Evolutionary conservation across 2,797 vertebrate genomes (phyloP).

Genomic region (Syncerus caffer): DNA sequence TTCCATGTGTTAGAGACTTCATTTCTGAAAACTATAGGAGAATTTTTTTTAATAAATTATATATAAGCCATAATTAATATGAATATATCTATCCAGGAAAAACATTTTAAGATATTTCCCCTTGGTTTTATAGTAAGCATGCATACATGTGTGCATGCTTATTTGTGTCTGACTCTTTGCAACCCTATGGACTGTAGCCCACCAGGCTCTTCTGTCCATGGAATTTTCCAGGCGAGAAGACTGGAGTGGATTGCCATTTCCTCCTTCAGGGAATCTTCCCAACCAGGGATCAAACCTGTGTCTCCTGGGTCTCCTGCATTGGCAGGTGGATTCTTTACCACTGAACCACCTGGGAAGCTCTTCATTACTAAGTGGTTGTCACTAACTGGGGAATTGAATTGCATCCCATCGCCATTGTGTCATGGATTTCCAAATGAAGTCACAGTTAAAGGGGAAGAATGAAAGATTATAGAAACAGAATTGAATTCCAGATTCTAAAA

Average conservation of each 20-base stretch:
- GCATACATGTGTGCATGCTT: neutral
- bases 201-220: neutral
- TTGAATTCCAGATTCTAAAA: neutral
- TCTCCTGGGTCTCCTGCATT: neutral
- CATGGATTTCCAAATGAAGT: neutral
- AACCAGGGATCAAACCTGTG: neutral
- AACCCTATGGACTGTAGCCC: neutral
- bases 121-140: neutral
- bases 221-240: neutral
- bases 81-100: neutral
- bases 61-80: neutral
- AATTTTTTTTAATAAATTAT: neutral
- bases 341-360: neutral
- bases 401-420: neutral
- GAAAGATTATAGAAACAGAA: neutral
- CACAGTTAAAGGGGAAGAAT: neutral
- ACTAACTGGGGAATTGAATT: neutral
- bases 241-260: neutral
- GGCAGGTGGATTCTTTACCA: neutral
- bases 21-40: neutral
- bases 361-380: neutral
- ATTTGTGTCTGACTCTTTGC: neutral
- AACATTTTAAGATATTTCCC: neutral
- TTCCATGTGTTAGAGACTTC: neutral
- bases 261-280: neutral